These are phyloP conservation scores for Xestia rhomboidea DNA, from an alignment of 2,888 invertebrate genomes.

Conservation along the genomic window DNA sequence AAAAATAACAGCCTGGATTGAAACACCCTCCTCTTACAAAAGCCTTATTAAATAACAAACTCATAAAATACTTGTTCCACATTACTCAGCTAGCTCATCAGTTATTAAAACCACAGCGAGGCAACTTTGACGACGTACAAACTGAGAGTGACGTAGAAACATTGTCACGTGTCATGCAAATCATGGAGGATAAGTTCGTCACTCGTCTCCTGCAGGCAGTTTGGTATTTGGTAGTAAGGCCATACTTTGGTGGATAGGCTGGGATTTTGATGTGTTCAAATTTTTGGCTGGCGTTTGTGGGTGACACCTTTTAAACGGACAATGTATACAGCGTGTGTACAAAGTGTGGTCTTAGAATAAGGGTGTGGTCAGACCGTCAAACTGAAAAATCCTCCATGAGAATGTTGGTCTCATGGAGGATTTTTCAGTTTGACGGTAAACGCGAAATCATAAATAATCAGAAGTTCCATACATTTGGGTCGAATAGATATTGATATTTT, in stretches of 20 bases:
- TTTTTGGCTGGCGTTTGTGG: not conserved
- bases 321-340: not conserved
- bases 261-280: not conserved
- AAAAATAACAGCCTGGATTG: not conserved
- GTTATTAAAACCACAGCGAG: conserved; percentile 58
- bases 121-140: conserved; percentile 45
- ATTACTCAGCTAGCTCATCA: conserved; percentile 40
- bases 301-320: not conserved
- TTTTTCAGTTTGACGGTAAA: no score
- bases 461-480: not conserved
- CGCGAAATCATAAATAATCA: not conserved
- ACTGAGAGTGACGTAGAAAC: conserved; percentile 62
- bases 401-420: no score
- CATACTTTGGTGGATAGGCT: not conserved
- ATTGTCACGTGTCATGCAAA: conserved; percentile 77
- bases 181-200: conserved; percentile 72
- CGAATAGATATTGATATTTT: no score
- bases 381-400: not conserved
- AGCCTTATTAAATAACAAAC: conserved; percentile 9
- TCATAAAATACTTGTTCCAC: conserved; percentile 23
- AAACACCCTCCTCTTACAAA: not conserved
- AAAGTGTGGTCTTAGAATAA: not conserved
- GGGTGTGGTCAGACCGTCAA: not conserved
- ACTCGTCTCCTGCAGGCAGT: conserved; percentile 65
- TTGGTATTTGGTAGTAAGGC: conserved; percentile 49